phyloP scores from a whole-genome alignment of 2,113 vertebrate genomes.

The Hydrolagus affinis region DNA sequence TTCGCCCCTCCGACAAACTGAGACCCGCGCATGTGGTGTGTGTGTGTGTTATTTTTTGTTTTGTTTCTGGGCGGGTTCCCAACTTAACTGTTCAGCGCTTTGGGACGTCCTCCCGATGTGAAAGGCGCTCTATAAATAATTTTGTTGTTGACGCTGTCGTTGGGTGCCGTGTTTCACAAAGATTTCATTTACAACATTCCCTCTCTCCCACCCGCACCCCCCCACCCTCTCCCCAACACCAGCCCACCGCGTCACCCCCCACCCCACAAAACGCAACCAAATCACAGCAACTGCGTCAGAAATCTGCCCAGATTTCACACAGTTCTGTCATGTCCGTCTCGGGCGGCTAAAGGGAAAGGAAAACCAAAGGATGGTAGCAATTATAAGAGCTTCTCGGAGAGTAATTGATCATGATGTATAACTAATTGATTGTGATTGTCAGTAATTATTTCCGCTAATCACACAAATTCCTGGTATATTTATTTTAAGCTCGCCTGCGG shows the following conservation, averaged over 20 bases:
- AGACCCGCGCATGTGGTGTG: too few species aligned
- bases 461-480: conserved; percentile 27
- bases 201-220: too few species aligned
- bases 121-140: too few species aligned
- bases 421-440: conserved; percentile 22
- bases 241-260: too few species aligned
- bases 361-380: conserved; percentile 11
- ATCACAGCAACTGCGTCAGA: neutral
- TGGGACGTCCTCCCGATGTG: too few species aligned
- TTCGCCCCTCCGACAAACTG: too few species aligned
- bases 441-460: conserved; percentile 26
- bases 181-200: neutral
- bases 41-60: too few species aligned
- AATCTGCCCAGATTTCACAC: neutral
- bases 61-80: too few species aligned
- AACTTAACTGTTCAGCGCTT: too few species aligned
- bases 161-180: too few species aligned
- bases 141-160: too few species aligned
- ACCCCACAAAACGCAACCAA: neutral
- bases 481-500: conserved; percentile 26
- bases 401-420: conserved; percentile 27
- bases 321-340: neutral
- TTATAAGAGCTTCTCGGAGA: conserved; percentile 16
- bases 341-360: neutral
- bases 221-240: too few species aligned